Base-by-base conservation (phyloP, 2,888 invertebrate genomes). In the Scrobipalpa atriplicella region DNA sequence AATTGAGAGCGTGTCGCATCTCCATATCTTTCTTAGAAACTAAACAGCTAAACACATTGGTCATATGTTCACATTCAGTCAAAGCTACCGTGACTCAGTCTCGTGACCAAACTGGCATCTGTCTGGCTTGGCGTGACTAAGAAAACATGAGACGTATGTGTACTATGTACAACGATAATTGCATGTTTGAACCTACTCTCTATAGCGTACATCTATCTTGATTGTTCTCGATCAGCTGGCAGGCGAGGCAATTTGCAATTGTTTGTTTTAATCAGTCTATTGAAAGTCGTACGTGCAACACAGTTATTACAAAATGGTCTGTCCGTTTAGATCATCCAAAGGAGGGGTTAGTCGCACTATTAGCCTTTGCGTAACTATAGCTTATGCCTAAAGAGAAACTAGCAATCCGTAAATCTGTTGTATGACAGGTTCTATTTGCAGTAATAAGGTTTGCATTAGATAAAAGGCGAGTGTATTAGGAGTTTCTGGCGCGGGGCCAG, bases 401-500 rank as follows among this genome's bases (percentile, higher is more conserved):
- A 29, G 54, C 10, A n/a, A 58, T 29, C 10, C 16, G 60, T 39
- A 13, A 38, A 60, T 38, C 39, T 38, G 18, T 60, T 60, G 60
- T n/a, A n/a, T 39, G 60, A 60, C 60, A 60, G 39, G 60, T 60
- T 36, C 36, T 60, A 61, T 61, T 62, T n/a, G 62, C 21, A 64
- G 38, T 64, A 64, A 64, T 52, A 52, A 13, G 11, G 60, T 65
- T 63, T 38, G 63, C 38, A 52, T 63, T 62, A 61, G 38, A 51
- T 66, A 66, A 29, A 29, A 62, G 52, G 29, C 29, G 36, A 64
- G 56, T 41, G 18, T 63, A 66, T 65, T 64, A 66, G 65, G 36
- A 61, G 70, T 67, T 65, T 63, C 65, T 75, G 73, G 75, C 73
- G 58, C 21, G 47, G 56, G 65, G 73, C 74, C 75, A 74, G 69